Percentiles rank a stretch among this genome's conserved stretches.
Conservation (phyloP, 2,113 vertebrate genomes). For the Podocnemis expansa region DNA sequence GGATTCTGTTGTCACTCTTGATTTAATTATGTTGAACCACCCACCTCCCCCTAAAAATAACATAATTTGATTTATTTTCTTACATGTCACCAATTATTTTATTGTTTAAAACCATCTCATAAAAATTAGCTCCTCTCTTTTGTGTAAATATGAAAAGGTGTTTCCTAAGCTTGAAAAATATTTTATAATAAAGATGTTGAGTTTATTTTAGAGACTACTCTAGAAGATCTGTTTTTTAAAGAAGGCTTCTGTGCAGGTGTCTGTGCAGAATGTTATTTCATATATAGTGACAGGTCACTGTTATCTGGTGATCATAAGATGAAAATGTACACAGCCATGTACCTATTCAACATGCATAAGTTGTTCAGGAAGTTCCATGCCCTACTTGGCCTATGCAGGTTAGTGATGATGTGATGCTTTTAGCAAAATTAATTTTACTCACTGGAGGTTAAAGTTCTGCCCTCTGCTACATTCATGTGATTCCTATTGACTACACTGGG, state of each 20-base stretch:
- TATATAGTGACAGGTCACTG: not conserved
- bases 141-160: not conserved
- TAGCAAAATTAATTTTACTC: not conserved
- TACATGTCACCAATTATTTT: not conserved
- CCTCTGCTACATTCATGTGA: accelerated
- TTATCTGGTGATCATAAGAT: accelerated
- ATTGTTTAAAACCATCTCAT: not conserved
- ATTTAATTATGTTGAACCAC: not conserved
- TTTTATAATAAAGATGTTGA: not conserved
- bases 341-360: not conserved
- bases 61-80: not conserved
- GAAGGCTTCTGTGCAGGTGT: not conserved
- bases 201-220: not conserved
- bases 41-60: not conserved
- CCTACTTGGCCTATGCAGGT: not conserved
- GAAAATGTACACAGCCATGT: not conserved
- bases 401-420: not conserved
- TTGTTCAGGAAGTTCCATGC: not conserved
- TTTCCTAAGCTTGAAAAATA: not conserved
- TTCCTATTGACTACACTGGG: not conserved
- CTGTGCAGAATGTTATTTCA: not conserved
- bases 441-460: not conserved
- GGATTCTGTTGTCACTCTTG: not conserved
- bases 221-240: not conserved
- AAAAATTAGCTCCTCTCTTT: not conserved